Percentiles rank a stretch among this genome's conserved stretches.
Conservation (phyloP, 2,113 vertebrate genomes). For the Grus americana region DNA sequence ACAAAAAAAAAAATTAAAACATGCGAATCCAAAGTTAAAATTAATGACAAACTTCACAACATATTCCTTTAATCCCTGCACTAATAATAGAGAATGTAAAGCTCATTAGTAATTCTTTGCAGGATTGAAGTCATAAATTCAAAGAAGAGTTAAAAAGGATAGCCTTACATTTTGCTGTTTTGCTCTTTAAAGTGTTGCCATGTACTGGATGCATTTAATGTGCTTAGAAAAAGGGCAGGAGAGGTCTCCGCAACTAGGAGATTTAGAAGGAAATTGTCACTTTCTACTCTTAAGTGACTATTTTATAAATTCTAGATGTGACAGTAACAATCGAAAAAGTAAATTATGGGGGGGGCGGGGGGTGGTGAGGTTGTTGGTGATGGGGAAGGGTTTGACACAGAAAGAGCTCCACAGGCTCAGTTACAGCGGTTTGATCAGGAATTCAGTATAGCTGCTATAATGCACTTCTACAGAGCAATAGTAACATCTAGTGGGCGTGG, state of each 20-base stretch:
- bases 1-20: neutral
- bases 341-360: neutral
- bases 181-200: neutral
- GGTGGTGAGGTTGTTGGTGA: neutral
- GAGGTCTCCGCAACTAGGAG: neutral
- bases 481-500: conserved; percentile 66
- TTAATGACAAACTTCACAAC: neutral
- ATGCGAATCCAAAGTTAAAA: neutral
- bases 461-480: conserved; percentile 22
- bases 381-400: neutral
- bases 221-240: neutral
- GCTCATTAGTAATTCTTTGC: neutral
- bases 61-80: neutral
- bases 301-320: conserved; percentile 36
- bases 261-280: conserved; percentile 29
- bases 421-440: neutral
- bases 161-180: neutral
- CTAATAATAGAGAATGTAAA: neutral
- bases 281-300: conserved; percentile 13
- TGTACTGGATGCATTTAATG: neutral
- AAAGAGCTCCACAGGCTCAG: neutral
- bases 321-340: conserved; percentile 15
- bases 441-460: neutral
- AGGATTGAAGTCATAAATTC: neutral
- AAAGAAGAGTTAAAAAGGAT: neutral